Conservation (phyloP, 2,888 invertebrate species). For the Dicyrtoma fusca region DNA sequence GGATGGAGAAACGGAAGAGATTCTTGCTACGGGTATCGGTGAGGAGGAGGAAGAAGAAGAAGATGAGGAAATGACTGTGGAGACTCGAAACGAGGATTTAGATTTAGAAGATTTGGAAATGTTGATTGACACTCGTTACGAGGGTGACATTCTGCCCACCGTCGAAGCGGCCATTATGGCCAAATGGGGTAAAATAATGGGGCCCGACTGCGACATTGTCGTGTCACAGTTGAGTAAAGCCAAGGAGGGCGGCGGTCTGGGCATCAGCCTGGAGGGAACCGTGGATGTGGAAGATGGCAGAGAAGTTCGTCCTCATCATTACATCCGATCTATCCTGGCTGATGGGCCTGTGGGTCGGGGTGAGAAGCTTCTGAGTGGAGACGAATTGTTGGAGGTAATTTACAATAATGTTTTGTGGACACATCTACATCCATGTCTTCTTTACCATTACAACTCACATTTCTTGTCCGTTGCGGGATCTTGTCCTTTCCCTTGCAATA, state of each 20-base stretch:
- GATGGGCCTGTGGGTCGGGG: slow-evolving; percentile 97
- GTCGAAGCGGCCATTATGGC: slow-evolving; percentile 73
- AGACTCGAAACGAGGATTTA: slow-evolving; percentile 67
- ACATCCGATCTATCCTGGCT: slow-evolving; percentile 91
- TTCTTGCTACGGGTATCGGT: slow-evolving; percentile 33
- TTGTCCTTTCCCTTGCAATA: too few species aligned
- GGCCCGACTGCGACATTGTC: slow-evolving; percentile 79
- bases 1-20: slow-evolving; percentile 66
- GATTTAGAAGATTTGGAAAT: slow-evolving; percentile 68
- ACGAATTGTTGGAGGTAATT: slow-evolving; percentile 81
- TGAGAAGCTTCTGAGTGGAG: slow-evolving; percentile 85
- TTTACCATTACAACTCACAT: slow-evolving; percentile 1
- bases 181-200: slow-evolving; percentile 81
- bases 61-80: slow-evolving; percentile 58
- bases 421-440: background rate
- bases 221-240: slow-evolving; percentile 90
- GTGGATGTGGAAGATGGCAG: slow-evolving; percentile 97
- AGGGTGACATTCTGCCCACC: slow-evolving; percentile 70
- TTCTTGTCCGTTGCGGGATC: background rate
- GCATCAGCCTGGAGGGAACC: slow-evolving; percentile 96
- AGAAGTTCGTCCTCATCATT: slow-evolving; percentile 95
- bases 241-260: slow-evolving; percentile 88
- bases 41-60: slow-evolving; percentile 60
- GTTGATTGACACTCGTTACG: slow-evolving; percentile 61
- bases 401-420: too few species aligned